Evolutionary conservation across 23 tunicate species (phyloP).

Genomic region (Corella eumyota): DNA sequence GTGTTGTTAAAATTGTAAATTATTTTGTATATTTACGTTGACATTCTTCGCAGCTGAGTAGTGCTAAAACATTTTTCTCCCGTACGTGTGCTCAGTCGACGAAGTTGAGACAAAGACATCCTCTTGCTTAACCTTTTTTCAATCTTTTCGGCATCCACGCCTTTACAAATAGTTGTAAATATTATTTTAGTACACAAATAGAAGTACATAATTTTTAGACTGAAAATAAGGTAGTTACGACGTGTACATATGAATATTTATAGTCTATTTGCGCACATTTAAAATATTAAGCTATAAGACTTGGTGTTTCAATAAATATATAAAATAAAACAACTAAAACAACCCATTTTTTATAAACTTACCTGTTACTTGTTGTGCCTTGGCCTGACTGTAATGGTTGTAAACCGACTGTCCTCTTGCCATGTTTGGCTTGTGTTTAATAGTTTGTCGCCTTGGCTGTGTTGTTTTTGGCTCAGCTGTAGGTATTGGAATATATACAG

Average conservation of each 20-base stretch:
- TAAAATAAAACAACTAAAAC: no score
- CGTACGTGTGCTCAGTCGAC: conserved; percentile 17
- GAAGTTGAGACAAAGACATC: conserved; percentile 33
- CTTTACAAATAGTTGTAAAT: no score
- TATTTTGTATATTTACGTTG: no score
- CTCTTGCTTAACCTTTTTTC: conserved; percentile 19
- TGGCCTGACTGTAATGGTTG: conserved; percentile 34
- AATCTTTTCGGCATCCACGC: conserved; percentile 3
- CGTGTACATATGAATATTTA: no score
- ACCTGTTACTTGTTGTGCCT: conserved; percentile 22
- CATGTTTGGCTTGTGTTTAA: not conserved
- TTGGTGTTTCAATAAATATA: no score
- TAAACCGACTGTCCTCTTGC: conserved; percentile 8
- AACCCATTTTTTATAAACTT: not conserved
- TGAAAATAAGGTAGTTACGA: no score
- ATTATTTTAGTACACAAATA: no score
- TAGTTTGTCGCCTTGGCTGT: not conserved
- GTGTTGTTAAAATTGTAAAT: no score
- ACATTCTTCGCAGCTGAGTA: conserved; percentile 21
- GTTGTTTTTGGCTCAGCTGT: not conserved
- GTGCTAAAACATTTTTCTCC: conserved; percentile 18
- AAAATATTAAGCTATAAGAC: no score
- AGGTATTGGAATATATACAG: conserved; percentile 22
- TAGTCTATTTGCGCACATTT: no score
- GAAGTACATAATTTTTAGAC: no score